Conservation (phyloP, 64 coral and sea anemone genomes). For the Catalaphyllia jardinei region DNA sequence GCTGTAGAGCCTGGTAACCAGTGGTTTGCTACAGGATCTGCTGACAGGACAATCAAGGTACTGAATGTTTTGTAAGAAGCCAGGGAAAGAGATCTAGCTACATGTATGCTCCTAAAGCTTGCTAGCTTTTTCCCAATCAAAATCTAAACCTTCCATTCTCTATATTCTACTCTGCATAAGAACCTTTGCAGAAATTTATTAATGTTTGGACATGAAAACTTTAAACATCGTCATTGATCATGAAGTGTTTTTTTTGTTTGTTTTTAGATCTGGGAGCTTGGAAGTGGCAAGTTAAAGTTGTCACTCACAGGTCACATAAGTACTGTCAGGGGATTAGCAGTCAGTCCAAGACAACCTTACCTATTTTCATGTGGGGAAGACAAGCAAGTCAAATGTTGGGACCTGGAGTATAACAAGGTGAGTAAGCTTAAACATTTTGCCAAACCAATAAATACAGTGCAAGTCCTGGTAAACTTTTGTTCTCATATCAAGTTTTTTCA, state of each 20-base stretch:
- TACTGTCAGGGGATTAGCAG: conserved; percentile 93
- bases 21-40: conserved; percentile 99
- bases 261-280: conserved; percentile 94
- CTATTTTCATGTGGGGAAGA: conserved; percentile 98
- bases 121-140: too few species aligned
- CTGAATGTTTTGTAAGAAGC: too few species aligned
- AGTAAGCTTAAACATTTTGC: neutral
- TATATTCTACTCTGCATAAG: too few species aligned
- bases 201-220: neutral
- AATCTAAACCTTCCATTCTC: too few species aligned
- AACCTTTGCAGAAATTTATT: too few species aligned
- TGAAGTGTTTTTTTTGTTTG: neutral
- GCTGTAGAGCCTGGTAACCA: conserved; percentile 98
- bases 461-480: too few species aligned
- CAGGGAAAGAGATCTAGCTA: too few species aligned
- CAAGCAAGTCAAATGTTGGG: conserved; percentile 99
- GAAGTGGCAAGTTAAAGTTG: conserved; percentile 94
- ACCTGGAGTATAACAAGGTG: conserved; percentile 99
- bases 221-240: neutral
- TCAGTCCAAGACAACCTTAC: conserved; percentile 95
- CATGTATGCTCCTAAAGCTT: too few species aligned
- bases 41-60: conserved; percentile 98
- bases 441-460: too few species aligned
- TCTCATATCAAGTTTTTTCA: too few species aligned
- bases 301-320: conserved; percentile 97